phyloP scores from a whole-genome alignment of 2,113 vertebrate species.

The Trichechus manatus region DNA sequence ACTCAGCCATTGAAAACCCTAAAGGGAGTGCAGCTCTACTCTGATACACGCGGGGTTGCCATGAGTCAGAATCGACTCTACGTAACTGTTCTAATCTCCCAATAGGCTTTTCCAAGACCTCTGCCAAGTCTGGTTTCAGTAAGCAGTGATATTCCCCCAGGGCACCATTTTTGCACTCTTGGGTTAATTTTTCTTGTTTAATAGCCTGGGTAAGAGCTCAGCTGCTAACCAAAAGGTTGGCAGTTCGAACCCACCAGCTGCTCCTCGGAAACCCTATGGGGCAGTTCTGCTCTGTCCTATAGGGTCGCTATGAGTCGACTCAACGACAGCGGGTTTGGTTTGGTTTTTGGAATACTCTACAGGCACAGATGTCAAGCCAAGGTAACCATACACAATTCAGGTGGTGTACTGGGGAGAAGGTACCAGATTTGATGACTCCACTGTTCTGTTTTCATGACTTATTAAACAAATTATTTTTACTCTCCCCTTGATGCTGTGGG shows the following conservation, averaged over 20 bases:
- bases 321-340: too few species aligned
- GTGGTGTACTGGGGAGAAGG: neutral
- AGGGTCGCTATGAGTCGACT: too few species aligned
- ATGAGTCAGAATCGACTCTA: too few species aligned
- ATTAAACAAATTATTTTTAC: neutral
- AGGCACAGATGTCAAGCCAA: fast-evolving
- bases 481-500: neutral
- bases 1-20: too few species aligned
- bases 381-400: neutral
- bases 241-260: too few species aligned
- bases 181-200: too few species aligned
- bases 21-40: too few species aligned
- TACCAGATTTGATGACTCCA: neutral
- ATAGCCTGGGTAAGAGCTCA: too few species aligned
- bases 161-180: neutral
- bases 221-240: too few species aligned
- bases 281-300: too few species aligned
- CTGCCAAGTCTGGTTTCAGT: neutral
- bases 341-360: neutral
- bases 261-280: too few species aligned
- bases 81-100: neutral
- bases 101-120: neutral
- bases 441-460: neutral
- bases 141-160: neutral
- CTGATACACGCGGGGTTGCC: too few species aligned